A percentile compares a stretch with the other conserved stretches of the same genome.
phyloP scores from a whole-genome alignment of 2,113 vertebrate genomes.

The Penelope pileata region DNA sequence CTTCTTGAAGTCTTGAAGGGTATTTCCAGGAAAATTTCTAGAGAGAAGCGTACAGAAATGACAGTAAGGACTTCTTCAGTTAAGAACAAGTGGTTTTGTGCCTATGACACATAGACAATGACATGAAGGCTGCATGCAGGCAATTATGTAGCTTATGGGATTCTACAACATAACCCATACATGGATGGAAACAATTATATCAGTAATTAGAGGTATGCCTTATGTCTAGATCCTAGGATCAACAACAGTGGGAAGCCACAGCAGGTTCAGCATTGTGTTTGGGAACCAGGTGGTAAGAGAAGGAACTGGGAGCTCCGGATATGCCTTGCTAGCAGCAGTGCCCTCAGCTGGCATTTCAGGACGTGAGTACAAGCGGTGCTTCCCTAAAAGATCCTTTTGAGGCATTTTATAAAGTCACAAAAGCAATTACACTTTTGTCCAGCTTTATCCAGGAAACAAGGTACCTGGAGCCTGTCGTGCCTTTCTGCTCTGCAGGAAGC shows the following conservation, averaged over 20 bases:
- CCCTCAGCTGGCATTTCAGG: background rate
- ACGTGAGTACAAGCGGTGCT: background rate
- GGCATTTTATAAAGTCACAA: background rate
- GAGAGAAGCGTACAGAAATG: background rate
- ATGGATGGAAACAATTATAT: background rate
- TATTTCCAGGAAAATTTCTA: background rate
- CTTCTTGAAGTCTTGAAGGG: background rate
- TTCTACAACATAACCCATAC: background rate
- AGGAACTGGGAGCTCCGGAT: background rate
- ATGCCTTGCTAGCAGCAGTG: background rate
- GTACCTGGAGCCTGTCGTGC: background rate
- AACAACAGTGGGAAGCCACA: conserved; percentile 36
- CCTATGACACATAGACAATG: conserved; percentile 5
- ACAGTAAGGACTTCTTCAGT: background rate
- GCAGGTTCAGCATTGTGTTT: background rate
- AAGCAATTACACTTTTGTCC: background rate
- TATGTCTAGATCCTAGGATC: background rate
- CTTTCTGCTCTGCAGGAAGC: background rate
- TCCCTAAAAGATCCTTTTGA: background rate
- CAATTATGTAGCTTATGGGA: conserved; percentile 8
- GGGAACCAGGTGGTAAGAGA: background rate
- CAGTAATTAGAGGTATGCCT: conserved; percentile 27
- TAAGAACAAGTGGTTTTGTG: background rate
- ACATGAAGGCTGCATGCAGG: background rate
- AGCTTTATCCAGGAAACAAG: background rate